A percentile compares a stretch with the other conserved stretches of the same genome.
Conservation (phyloP, 2,113 vertebrate genomes). For the Macrotis lagotis region DNA sequence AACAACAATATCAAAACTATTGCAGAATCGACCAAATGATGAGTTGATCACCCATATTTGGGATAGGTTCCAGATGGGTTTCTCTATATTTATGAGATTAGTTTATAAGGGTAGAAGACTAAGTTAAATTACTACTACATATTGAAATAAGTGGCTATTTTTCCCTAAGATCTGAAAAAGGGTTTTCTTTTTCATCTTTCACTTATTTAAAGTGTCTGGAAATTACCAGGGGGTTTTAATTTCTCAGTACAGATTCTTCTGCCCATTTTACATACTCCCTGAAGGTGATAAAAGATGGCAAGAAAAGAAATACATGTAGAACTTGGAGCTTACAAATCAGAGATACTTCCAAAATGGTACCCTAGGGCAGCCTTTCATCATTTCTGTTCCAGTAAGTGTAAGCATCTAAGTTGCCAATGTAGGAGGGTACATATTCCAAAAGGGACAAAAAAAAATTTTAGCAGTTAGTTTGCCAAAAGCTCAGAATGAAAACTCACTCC, state of each 20-base stretch:
- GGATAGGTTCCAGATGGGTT: no score
- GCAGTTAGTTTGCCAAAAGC: neutral
- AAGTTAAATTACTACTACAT: neutral
- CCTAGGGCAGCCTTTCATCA: neutral
- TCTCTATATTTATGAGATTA: neutral
- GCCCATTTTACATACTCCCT: neutral
- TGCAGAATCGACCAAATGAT: neutral
- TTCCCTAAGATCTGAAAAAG: neutral
- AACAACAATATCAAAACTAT: neutral
- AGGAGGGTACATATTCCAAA: fast-evolving
- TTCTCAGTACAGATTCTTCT: neutral
- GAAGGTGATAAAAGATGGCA: neutral
- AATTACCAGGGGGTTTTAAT: neutral
- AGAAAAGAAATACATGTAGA: neutral
- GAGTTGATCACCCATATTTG: neutral
- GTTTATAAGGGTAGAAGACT: neutral
- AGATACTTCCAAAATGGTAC: neutral
- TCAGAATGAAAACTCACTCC: neutral
- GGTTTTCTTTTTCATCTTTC: neutral
- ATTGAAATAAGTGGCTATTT: neutral
- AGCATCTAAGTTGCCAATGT: no score
- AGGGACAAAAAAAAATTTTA: neutral
- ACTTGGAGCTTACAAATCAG: neutral
- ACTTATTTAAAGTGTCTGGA: neutral
- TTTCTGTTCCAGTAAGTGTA: neutral